phyloP scores from a whole-genome alignment of 2,888 invertebrate species.

The Drosophila kambysellisi region DNA sequence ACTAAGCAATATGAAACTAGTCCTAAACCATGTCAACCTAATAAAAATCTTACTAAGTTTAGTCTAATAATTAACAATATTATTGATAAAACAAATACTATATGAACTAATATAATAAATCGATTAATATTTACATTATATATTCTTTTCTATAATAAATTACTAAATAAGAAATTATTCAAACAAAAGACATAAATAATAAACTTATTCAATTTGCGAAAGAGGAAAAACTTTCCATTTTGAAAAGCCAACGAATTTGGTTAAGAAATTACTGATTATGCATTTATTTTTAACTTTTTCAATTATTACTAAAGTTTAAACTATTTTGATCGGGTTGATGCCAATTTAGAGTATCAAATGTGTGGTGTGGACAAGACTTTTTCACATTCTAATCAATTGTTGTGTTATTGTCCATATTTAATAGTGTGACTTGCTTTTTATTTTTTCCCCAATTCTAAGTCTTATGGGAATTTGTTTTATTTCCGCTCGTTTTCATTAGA shows the following conservation, averaged over 20 bases:
- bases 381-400: slow-evolving; percentile 19
- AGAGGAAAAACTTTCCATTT: neutral
- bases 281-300: too few relatives aligned
- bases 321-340: neutral
- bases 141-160: slow-evolving; percentile 88
- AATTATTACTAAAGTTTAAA: neutral
- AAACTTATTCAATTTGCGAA: slow-evolving; percentile 86
- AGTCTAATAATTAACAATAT: slow-evolving; percentile 75
- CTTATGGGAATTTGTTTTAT: slow-evolving; percentile 37
- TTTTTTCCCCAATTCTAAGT: slow-evolving; percentile 18
- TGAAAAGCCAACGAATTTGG: neutral
- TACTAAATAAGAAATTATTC: slow-evolving; percentile 89
- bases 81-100: slow-evolving; percentile 90
- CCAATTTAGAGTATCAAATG: slow-evolving; percentile 1
- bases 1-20: slow-evolving; percentile 90
- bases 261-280: too few relatives aligned
- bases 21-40: slow-evolving; percentile 91
- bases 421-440: slow-evolving; percentile 38
- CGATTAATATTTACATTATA: slow-evolving; percentile 83
- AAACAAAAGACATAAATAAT: slow-evolving; percentile 88
- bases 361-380: neutral
- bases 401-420: slow-evolving; percentile 37
- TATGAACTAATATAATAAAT: slow-evolving; percentile 85
- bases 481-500: slow-evolving; percentile 37
- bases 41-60: slow-evolving; percentile 81